phyloP scores from a whole-genome alignment of 2,113 vertebrate species.

The Zosterops lateralis region DNA sequence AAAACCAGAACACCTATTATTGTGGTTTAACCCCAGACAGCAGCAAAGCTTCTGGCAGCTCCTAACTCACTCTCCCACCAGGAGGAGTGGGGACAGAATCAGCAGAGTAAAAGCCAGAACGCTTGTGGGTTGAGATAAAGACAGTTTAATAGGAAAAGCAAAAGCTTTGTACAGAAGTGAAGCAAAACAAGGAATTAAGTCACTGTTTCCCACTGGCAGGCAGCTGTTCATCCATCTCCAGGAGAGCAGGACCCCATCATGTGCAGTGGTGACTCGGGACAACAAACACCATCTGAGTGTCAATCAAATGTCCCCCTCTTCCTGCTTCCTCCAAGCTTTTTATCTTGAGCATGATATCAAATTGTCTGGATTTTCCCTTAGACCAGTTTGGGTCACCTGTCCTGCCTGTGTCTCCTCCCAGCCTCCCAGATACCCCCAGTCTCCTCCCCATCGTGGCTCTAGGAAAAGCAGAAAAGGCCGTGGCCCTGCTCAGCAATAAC shows the following conservation, averaged over 20 bases:
- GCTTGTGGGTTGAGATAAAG: neutral
- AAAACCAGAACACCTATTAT: neutral
- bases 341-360: neutral
- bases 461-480: neutral
- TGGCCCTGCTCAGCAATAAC: neutral
- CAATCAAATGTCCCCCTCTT: neutral
- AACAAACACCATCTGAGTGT: neutral
- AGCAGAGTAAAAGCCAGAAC: neutral
- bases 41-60: neutral
- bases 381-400: neutral
- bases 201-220: neutral
- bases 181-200: neutral
- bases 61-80: neutral
- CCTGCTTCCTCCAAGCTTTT: neutral
- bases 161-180: neutral
- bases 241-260: neutral
- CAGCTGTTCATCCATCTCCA: neutral
- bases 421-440: fast-evolving
- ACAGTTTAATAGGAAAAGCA: neutral
- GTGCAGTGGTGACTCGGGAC: fast-evolving
- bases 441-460: fast-evolving
- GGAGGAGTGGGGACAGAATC: neutral
- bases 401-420: neutral
- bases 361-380: neutral
- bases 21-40: neutral